phyloP scores from a whole-genome alignment of 2,888 invertebrate genomes.

The Phorcus lineatus region DNA sequence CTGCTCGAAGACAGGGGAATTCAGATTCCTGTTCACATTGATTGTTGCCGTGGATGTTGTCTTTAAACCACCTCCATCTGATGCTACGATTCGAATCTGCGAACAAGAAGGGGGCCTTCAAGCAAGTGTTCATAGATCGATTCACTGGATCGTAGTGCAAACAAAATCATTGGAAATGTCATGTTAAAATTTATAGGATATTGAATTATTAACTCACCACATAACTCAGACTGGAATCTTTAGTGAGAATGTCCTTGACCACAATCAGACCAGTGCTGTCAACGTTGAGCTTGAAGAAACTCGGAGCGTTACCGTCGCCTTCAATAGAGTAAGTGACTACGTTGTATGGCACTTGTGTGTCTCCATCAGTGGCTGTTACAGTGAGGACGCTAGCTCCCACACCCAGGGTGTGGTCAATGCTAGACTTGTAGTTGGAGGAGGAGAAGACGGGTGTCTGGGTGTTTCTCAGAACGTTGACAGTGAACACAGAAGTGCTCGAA shows the following conservation, averaged over 20 bases:
- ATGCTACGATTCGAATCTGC: constrained; percentile 62
- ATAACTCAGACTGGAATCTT: constrained; percentile 45
- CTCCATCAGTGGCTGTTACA: constrained; percentile 52
- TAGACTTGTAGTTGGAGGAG: constrained; percentile 34
- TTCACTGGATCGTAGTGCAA: not conserved
- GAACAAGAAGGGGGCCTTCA: constrained; percentile 10
- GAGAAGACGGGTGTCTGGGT: constrained; percentile 48
- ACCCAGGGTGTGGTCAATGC: constrained; percentile 46
- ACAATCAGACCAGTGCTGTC: constrained; percentile 47
- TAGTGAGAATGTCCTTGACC: constrained; percentile 42
- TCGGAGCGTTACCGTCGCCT: constrained; percentile 63
- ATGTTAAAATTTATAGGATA: not conserved
- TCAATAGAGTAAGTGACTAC: constrained; percentile 60
- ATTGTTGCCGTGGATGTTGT: constrained; percentile 58
- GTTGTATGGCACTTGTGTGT: constrained; percentile 44
- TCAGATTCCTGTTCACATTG: constrained; percentile 63
- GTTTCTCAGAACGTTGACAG: constrained; percentile 53
- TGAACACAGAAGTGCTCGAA: constrained; percentile 41
- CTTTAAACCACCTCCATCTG: constrained; percentile 63
- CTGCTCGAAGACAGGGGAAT: constrained; percentile 54
- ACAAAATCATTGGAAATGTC: not conserved
- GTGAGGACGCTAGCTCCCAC: constrained; percentile 44
- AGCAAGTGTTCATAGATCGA: too few species aligned
- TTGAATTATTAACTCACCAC: constrained; percentile 35
- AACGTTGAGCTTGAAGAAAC: constrained; percentile 58